Percentiles rank a stretch among this genome's conserved stretches.
phyloP scores from a whole-genome alignment of 2,797 vertebrate genomes.

The Semaprochilodus insignis region DNA sequence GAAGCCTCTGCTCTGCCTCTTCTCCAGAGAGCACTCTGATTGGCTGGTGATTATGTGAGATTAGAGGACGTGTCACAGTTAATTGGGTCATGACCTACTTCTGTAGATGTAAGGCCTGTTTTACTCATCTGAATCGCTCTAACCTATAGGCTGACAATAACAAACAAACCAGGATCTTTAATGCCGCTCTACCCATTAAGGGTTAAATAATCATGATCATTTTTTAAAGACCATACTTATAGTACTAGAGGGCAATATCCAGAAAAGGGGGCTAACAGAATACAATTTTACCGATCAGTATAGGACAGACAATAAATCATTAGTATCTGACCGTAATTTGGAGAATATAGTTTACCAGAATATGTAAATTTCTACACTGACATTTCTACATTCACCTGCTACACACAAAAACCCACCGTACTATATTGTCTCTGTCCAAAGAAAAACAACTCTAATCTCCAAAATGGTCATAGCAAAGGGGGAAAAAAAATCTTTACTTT shows the following conservation, averaged over 20 bases:
- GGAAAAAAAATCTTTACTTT: too few relatives aligned
- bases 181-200: not conserved
- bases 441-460: too few relatives aligned
- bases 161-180: not conserved
- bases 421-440: too few relatives aligned
- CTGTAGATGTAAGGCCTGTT: slow-evolving; percentile 22
- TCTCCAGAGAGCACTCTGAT: slow-evolving; percentile 38
- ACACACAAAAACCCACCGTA: too few relatives aligned
- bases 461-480: too few relatives aligned
- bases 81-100: slow-evolving; percentile 56
- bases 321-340: not conserved
- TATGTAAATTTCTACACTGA: not conserved
- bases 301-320: not conserved
- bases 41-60: slow-evolving; percentile 55
- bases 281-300: not conserved
- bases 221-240: not conserved
- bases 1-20: slow-evolving; percentile 21
- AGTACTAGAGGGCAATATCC: not conserved
- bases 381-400: too few relatives aligned
- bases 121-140: slow-evolving; percentile 9
- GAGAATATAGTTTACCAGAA: not conserved
- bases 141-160: slow-evolving; percentile 2
- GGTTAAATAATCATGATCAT: not conserved
- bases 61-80: slow-evolving; percentile 52
- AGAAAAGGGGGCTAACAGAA: not conserved